Evolutionary conservation across 2,888 invertebrate species (phyloP), one percentile per base, ranked within the genome.

Genomic region (Spicauda simplicius): DNA sequence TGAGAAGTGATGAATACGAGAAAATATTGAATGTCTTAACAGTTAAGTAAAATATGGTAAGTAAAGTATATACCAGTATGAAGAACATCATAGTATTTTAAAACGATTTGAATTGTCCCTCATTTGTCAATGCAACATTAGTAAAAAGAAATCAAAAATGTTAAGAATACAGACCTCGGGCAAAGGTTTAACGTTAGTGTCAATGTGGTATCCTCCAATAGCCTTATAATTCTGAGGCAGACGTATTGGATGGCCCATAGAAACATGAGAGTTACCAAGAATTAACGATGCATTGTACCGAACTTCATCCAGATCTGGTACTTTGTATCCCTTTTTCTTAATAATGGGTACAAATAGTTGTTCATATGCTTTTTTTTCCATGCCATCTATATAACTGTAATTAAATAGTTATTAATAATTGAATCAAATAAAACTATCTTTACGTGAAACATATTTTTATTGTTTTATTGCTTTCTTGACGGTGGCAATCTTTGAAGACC

Each of bases 161-260:
- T 53, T 16, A n/a, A 50, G 16, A 37, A 41, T 57, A 37, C 53
- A 59, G 73, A 83, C 84, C 76, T 78, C 69, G 1, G 84, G 77
- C 54, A 86, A 77, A 19, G 63, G 64, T 48, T 67, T 61, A 12
- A 64, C 57, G 0, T 30, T 37, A 19, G 1, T 11, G 18, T 70
- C 57, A 56, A 85, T 80, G 67, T 86, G 84, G 61, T 80, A 86
- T 19, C 86, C 86, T 33, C 77, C 83, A 19, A 84, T 72, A 2
- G 77, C 68, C 54, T 78, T 81, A 50, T 77, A 85, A 58, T 73
- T 83, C 16, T 80, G 80, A 3, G 86, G 86, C 10, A 84, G 20
- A 33, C 73, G 73, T 1, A 73, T 68, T 0, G 84, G 69, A 37
- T 71, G 63, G 0, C 82, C 82, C 19, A 80, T 63, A 0, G 83